Evolutionary conservation across 2,888 invertebrate genomes (phyloP), one percentile per base, ranked within the genome.

Genomic region (Amaurobius ferox): DNA sequence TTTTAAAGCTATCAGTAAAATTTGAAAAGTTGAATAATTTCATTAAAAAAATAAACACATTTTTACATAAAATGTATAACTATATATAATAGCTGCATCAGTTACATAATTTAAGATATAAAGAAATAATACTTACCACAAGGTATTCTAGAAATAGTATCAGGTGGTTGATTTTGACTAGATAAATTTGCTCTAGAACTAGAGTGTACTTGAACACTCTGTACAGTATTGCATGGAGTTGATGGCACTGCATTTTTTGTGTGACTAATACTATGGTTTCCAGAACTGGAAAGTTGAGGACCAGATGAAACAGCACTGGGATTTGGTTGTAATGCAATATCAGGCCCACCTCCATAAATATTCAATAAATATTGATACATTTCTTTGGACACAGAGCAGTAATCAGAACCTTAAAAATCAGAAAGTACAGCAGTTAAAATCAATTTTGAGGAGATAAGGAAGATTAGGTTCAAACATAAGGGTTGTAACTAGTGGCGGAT

Each of bases 301-400:
- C 61, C 68, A 28, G 66, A 67, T 68, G 11, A 61, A 7, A 23
- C 0, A 35, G 32, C 67, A 23, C 44, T 35, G n/a, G n/a, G n/a
- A 35, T 62, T 85, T 62, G 88, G 83, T 64, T 88, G 88, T n/a
- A 93, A 89, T 88, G 93, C 91, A 61, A 97, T 93, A 90, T 96
- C 96, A 0, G 98, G 98, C 0, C 98, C 98, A 0, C 98, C 97
- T 11, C 96, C 96, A 91, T 98, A 98, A 74, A 95, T 96, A 87
- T 93, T 93, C 74, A 94, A 93, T 91, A 98, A 95, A 92, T 97
- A 97, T 88, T 94, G 93, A 97, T 98, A 98, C 79, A 96, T 93
- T 61, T 95, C 95, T 89, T 95, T 95, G 89, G 96, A 95, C 64
- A 98, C 93, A 90, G 96, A 96, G 0, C 95, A 95, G 91, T 95